These are phyloP conservation scores for Boloria euphrosyne DNA, from an alignment of 2,888 invertebrate genomes.

Conservation along the genomic window DNA sequence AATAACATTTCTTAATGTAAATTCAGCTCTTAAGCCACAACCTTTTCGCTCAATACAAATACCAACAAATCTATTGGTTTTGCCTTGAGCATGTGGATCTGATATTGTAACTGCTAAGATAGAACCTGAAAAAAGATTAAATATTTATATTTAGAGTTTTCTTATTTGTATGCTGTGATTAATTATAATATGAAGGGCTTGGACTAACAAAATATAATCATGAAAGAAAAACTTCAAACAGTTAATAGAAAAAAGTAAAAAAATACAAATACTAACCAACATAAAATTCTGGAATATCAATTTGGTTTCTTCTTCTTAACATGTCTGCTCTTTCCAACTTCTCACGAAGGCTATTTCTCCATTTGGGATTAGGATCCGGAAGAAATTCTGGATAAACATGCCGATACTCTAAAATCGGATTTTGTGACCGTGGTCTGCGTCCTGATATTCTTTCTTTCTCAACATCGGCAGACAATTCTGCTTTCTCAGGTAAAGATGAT, in stretches of 20 bases:
- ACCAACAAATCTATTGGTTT: conserved; percentile 92
- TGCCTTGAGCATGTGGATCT: conserved; percentile 92
- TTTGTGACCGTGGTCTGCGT: conserved; percentile 48
- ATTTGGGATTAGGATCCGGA: conserved; percentile 90
- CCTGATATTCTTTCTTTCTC: conserved; percentile 45
- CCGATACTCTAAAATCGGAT: conserved; percentile 81
- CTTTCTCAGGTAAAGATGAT: conserved; percentile 62
- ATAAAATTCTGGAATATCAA: conserved; percentile 98
- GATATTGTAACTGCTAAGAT: conserved; percentile 93
- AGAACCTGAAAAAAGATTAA: conserved; percentile 82
- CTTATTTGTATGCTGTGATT: too few species aligned
- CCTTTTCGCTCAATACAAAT: conserved; percentile 95
- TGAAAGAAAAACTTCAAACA: too few species aligned
- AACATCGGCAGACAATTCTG: conserved; percentile 41
- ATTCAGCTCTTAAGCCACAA: conserved; percentile 91
- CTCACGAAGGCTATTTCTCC: conserved; percentile 91
- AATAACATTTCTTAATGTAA: conserved; percentile 95
- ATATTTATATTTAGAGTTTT: neutral
- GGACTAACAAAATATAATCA: too few species aligned
- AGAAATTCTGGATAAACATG: conserved; percentile 95
- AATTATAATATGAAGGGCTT: too few species aligned
- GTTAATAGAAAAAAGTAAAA: too few species aligned
- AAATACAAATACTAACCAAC: conserved; percentile 84
- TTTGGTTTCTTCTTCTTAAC: conserved; percentile 89
- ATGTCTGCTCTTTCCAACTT: conserved; percentile 96